Base-by-base conservation (phyloP, 2,797 vertebrate species). In the Epinephelus malabaricus region DNA sequence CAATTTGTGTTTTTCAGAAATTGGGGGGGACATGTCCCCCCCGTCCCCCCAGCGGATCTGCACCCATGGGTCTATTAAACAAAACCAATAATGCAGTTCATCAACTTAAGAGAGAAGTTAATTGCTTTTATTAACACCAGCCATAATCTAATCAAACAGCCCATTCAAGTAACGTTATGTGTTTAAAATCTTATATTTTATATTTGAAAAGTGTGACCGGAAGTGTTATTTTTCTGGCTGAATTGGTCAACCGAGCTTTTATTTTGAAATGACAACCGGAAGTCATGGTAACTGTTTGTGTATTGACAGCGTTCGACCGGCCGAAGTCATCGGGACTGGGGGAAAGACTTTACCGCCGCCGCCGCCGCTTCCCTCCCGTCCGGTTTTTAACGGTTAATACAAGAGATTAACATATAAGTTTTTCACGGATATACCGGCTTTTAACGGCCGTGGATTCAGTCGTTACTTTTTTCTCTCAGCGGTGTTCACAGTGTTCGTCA, bases 251-350 rank as follows among this genome's bases (percentile, higher is more conserved):
- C 1, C 8, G 0, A 0, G 1, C 0, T 69, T 69, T 91, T 89
- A 89, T 63, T 89, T 69, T 89, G 84, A 84, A 87, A 61, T 0
- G 1, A 0, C 0, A n/a, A 0, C 51, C 69, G 86, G 90, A 90
- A 83, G 60, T 18, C 0, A 0, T 0, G 0, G 4, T 27, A 4
- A 19, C 0, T 8, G 6, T 3, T 0, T 0, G 30, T 1, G 0
- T 0, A 61, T 84, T 83, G 73, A 79, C 54, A 34, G 40, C 62
- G 6, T 46, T 72, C 9, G 63, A 73, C 55, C 76, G 72, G 86
- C 78, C 43, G 86, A 90, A 91, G 89, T 89, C 59, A 75, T 65
- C 79, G 56, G 78, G 86, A 86, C 84, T 58, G 61, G 60, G 82
- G 83, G 27, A 59, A 64, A 71, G 78, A 83, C 76, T 90, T 90